Conservation (phyloP, 2,113 vertebrate species). For the Strix uralensis region DNA sequence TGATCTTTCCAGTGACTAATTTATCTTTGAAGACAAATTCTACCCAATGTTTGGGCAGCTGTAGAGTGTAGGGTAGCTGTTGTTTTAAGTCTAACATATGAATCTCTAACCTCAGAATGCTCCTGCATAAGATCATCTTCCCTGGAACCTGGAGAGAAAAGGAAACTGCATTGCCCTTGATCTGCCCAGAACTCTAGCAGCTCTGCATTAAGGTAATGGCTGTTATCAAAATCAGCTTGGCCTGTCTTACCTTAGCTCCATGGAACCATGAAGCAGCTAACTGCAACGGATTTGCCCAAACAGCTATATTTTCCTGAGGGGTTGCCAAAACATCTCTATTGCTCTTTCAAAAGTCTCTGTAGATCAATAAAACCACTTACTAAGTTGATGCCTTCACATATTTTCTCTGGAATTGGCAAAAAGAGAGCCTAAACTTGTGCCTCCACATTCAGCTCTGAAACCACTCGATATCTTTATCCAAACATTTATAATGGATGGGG, state of each 20-base stretch:
- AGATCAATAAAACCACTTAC: conserved; percentile 45
- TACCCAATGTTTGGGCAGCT: neutral
- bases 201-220: neutral
- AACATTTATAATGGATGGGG: neutral
- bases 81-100: neutral
- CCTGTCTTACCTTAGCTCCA: neutral
- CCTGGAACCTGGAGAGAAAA: neutral
- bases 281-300: neutral
- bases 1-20: neutral
- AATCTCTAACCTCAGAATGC: neutral
- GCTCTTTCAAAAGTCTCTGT: neutral
- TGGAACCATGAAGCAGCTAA: neutral
- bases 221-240: neutral
- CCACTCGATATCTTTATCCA: neutral
- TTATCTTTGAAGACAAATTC: neutral
- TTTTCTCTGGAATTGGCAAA: neutral
- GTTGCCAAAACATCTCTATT: conserved; percentile 8
- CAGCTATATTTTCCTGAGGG: neutral
- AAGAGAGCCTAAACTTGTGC: neutral
- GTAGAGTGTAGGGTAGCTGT: neutral
- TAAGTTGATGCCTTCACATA: neutral
- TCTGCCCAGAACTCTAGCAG: neutral
- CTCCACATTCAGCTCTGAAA: neutral
- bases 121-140: neutral
- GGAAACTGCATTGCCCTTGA: neutral